Conservation (phyloP, 2,888 invertebrate genomes). For the Drosophila aldrichi region DNA sequence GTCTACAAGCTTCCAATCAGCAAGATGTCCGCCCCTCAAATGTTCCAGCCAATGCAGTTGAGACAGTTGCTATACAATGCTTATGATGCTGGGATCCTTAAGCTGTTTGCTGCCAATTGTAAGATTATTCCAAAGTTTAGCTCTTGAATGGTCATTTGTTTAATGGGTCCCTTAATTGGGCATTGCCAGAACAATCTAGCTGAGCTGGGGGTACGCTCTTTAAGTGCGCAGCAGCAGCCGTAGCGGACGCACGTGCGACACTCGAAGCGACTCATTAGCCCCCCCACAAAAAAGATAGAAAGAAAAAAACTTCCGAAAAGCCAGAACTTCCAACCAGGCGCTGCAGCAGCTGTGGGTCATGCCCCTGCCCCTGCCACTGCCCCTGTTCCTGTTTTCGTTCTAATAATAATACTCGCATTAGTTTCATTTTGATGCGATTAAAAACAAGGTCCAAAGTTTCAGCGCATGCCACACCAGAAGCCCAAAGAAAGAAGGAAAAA, state of each 20-base stretch:
- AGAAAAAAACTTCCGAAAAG: slow-evolving; percentile 2
- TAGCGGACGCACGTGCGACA: slow-evolving; percentile 73
- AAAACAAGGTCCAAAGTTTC: slow-evolving; percentile 56
- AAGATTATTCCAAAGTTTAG: slow-evolving; percentile 47
- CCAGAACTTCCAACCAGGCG: slow-evolving; percentile 18
- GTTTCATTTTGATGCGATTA: slow-evolving; percentile 76
- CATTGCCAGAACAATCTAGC: slow-evolving; percentile 35
- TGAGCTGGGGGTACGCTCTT: slow-evolving; percentile 17
- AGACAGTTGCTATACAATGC: background rate
- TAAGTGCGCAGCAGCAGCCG: slow-evolving; percentile 49
- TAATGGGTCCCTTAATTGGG: slow-evolving; percentile 71
- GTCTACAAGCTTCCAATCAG: slow-evolving; percentile 63
- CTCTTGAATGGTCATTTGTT: slow-evolving; percentile 70
- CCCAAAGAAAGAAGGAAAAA: background rate
- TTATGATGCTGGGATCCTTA: slow-evolving; percentile 28
- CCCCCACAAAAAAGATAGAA: background rate
- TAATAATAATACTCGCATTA: slow-evolving; percentile 77
- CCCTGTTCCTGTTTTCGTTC: slow-evolving; percentile 63
- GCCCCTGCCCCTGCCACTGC: slow-evolving; percentile 12
- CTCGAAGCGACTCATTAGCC: slow-evolving; percentile 75
- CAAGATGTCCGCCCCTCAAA: slow-evolving; percentile 55
- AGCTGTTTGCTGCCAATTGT: slow-evolving; percentile 45
- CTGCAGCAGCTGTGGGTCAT: slow-evolving; percentile 43
- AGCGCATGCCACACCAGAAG: slow-evolving; percentile 14
- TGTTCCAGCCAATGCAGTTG: slow-evolving; percentile 32